A percentile compares a stretch with the other conserved stretches of the same genome.
These are phyloP conservation scores for Panagrolaimus sp. DNA, from an alignment of 1,140 invertebrate genomes.

Conservation along the genomic window DNA sequence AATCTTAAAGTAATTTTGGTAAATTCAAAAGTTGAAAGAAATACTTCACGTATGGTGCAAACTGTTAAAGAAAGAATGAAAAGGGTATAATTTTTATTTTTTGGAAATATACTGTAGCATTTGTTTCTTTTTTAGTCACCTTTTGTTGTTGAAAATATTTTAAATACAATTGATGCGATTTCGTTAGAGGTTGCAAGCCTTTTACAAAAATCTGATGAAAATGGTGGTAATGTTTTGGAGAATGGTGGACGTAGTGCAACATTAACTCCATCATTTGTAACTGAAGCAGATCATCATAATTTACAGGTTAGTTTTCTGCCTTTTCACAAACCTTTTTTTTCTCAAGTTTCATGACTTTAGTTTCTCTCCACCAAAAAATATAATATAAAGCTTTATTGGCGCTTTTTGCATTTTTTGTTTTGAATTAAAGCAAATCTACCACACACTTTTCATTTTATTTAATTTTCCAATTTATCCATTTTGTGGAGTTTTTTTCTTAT, in stretches of 20 bases:
- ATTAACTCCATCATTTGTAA: conserved; percentile 34
- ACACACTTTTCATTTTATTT: neutral
- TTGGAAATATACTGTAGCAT: neutral
- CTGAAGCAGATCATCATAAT: conserved; percentile 41
- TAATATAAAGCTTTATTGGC: no score
- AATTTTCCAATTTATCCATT: conserved; percentile 1
- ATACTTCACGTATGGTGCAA: conserved; percentile 21
- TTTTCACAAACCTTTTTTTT: no score
- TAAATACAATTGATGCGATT: conserved; percentile 23
- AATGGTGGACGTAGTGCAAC: conserved; percentile 48
- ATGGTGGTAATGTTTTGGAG: conserved; percentile 42
- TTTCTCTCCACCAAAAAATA: no score
- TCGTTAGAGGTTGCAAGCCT: neutral
- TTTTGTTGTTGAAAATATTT: conserved; percentile 12
- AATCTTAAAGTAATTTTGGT: conserved; percentile 21
- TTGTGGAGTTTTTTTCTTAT: neutral
- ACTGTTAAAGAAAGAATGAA: conserved; percentile 21
- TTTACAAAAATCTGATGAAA: neutral
- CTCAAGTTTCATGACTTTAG: no score
- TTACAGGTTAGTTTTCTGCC: conserved; percentile 34
- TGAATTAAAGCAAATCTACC: neutral
- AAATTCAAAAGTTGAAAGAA: conserved; percentile 26
- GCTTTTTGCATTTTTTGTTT: no score
- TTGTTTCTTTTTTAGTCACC: conserved; percentile 2
- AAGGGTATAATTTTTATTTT: conserved; percentile 1